Evolutionary conservation across 2,113 vertebrate species (phyloP).

Genomic region (Puffinus mauretanicus): DNA sequence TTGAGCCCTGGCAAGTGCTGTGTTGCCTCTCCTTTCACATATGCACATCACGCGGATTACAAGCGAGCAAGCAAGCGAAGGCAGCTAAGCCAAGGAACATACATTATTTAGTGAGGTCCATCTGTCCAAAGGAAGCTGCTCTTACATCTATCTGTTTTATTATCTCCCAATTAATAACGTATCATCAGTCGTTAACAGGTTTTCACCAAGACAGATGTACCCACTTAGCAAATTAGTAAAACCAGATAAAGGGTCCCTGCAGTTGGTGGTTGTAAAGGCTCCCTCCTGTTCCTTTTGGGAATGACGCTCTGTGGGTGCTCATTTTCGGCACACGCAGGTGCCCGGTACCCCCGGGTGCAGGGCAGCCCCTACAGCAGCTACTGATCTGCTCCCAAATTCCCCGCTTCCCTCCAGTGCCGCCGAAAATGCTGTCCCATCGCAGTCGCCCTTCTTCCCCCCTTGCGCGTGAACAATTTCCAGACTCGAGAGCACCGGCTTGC

Average conservation of each 20-base stretch:
- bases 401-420: not conserved
- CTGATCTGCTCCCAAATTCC: not conserved
- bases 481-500: not conserved
- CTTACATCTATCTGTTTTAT: not conserved
- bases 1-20: not conserved
- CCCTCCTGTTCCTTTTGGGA: not conserved
- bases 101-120: not conserved
- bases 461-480: not conserved
- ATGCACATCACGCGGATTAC: not conserved
- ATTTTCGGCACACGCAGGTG: not conserved
- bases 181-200: not conserved
- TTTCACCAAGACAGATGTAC: not conserved
- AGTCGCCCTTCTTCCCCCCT: not conserved
- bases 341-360: rapidly evolving
- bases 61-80: not conserved
- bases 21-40: not conserved
- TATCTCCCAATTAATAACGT: constrained; percentile 1
- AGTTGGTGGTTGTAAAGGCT: not conserved
- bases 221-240: not conserved
- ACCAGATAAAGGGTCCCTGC: not conserved
- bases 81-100: not conserved
- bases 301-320: not conserved
- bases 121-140: constrained; percentile 39
- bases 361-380: not conserved
- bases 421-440: not conserved